These are phyloP conservation scores for Cyanistes caeruleus DNA, from an alignment of 2,113 vertebrate genomes.

Conservation along the genomic window DNA sequence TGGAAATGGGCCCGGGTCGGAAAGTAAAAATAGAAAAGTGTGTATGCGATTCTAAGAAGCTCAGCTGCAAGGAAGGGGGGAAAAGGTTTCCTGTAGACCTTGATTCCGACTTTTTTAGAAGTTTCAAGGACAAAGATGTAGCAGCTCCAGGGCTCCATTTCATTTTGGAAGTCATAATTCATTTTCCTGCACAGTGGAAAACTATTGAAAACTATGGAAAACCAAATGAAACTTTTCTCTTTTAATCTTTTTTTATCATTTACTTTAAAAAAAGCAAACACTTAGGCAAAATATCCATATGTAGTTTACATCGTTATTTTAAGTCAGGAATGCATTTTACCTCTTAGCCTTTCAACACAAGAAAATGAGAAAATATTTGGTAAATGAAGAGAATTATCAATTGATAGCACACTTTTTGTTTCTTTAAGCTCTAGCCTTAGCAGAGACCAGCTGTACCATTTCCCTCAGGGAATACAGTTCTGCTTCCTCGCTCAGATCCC, in stretches of 20 bases:
- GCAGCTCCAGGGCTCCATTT: not conserved
- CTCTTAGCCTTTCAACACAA: not conserved
- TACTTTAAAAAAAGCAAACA: not conserved
- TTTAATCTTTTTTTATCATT: not conserved
- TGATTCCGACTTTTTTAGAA: conserved; percentile 14
- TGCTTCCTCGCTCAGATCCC: not conserved
- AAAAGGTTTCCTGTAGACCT: conserved; percentile 60
- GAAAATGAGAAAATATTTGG: not conserved
- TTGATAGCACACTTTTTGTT: not conserved
- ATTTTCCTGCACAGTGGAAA: not conserved
- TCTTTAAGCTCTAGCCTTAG: conserved; percentile 9
- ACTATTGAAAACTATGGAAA: not conserved
- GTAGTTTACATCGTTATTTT: not conserved
- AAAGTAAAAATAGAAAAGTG: conserved; percentile 78
- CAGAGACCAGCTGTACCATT: not conserved
- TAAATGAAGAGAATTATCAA: not conserved
- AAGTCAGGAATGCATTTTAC: not conserved
- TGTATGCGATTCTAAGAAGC: conserved; percentile 64
- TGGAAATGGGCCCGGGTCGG: conserved; percentile 68
- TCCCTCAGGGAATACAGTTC: not conserved
- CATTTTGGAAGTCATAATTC: not conserved
- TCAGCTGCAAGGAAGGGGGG: conserved; percentile 60
- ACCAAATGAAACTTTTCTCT: not conserved
- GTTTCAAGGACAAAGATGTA: conserved; percentile 36
- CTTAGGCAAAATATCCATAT: not conserved